Percentiles rank a stretch among this genome's conserved stretches.
phyloP scores from a whole-genome alignment of 2,113 vertebrate species.

The Alligator mississippiensis region DNA sequence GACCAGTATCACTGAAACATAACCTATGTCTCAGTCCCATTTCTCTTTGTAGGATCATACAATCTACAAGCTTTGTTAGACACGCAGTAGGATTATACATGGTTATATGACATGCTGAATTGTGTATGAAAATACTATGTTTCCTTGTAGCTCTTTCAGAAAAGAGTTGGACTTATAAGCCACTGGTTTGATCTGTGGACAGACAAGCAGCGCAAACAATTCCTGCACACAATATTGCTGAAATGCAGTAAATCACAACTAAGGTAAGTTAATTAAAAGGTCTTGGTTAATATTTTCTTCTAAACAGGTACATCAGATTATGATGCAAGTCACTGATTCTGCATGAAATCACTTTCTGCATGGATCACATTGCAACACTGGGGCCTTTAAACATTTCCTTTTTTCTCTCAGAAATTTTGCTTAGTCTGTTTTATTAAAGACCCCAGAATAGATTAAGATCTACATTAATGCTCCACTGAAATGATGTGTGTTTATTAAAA shows the following conservation, averaged over 20 bases:
- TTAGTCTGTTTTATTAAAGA: not conserved
- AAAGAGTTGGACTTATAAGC: constrained; percentile 83
- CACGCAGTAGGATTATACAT: not conserved
- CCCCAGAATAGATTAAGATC: not conserved
- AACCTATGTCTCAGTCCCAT: not conserved
- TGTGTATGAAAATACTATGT: not conserved
- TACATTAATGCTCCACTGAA: not conserved
- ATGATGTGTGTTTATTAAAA: not conserved
- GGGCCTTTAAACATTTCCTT: not conserved
- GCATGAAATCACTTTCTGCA: not conserved
- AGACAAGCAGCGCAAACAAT: constrained; percentile 84
- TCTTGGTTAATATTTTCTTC: not conserved
- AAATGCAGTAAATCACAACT: constrained; percentile 83
- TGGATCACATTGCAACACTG: not conserved
- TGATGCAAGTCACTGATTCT: not conserved
- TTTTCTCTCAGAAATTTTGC: not conserved
- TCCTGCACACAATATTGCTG: constrained; percentile 79
- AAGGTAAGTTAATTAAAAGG: constrained; percentile 74
- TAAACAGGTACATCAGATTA: not conserved
- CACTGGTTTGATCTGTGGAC: constrained; percentile 93
- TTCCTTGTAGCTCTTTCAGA: constrained; percentile 84
- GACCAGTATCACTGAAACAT: not conserved
- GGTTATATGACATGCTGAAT: not conserved
- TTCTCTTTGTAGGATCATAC: not conserved
- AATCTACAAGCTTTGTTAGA: not conserved